Evolutionary conservation across 2,113 vertebrate species (phyloP), one percentile per base, ranked within the genome.

Genomic region (Syngnathus typhle): DNA sequence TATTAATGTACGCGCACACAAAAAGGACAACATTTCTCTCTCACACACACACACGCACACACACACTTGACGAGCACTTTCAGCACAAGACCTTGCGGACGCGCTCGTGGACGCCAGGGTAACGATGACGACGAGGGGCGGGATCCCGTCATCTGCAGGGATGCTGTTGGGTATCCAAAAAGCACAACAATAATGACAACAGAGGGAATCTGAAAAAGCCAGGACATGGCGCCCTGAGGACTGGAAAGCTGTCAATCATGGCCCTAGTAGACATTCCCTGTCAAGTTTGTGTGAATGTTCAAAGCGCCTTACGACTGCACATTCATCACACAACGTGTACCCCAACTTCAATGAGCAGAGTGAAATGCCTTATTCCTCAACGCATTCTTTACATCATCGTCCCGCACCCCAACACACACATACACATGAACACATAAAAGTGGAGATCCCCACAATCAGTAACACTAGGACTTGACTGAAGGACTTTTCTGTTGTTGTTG

Each of bases 351-450:
- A 65, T 62, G 65, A 62, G 70, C 59, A 71, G 72, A 83, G 74
- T 65, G 69, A 85, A 77, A 85, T 85, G 87, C 87, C 87, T 88
- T 88, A 88, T 76, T 84, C 65, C 82, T 67, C 70, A 1, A 44
- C 13, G 43, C 69, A 69, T 69, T 70, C 72, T 2, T 73, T 71
- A 8, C 60, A 23, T 62, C 60, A 15, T 44, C 39, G 12, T 37
- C 46, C 52, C 21, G 18, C 54, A 92, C 88, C 89, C 91, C 84
- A 89, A 91, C 91, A 90, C 61, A 74, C 82, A 87, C 88, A 85
- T 88, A 84, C 10, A 21, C n/a, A 12, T 21, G 13, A 39, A 21
- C 39, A 23, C 36, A 16, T 1, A 41, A 19, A 64, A 9, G 23
- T 18, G 23, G 59, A 61, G 36, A 19, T 18, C 16, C 7, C 36